Evolutionary conservation across 2,113 vertebrate species (phyloP), one percentile per base, ranked within the genome.

Genomic region (Symphodus melops): DNA sequence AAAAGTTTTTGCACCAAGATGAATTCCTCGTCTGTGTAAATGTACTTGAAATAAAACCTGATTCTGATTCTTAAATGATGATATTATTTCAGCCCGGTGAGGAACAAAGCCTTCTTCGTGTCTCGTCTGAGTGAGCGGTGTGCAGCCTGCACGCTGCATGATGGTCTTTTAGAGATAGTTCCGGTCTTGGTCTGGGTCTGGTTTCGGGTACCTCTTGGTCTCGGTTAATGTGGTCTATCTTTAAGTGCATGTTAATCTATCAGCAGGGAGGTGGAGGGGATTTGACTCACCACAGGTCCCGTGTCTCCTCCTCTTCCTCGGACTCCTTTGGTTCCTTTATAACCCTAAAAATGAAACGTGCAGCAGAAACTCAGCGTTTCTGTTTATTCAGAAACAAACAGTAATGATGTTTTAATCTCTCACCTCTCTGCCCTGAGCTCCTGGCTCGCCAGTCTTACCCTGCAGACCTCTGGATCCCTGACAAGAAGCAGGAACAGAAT

Each of bases 291-390:
- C 76, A 87, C 91, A 48, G 90, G 87, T 2, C 95, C 95, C 0
- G 90, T 23, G 61, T 95, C 94, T 66, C 94, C 95, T 83, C 88
- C 60, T 86, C 89, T 84, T 82, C 95, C 94, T 48, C 21, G 79
- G 56, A 91, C 94, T 0, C 95, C 95, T 92, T 94, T 96, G 67
- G 85, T 86, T 74, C 95, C 95, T 88, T 91, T 94, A 69, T 94
- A 94, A 19, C 95, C 95, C 94, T 96, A 25, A 67, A 78, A 81
- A 9, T 21, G 63, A 33, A 37, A 0, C 63, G 23, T 52, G 36
- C 11, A 58, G 13, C 23, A 21, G 7, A 4, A 25, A 25, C 8
- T 28, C n/a, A 39, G 14, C 3, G 16, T 56, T 21, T 41, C 10
- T 39, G 8, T 9, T 56, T 3, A 39, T 58, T 0, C 0, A 33